Conservation (phyloP, 2,888 invertebrate species). For the Tenthredo amoena region DNA sequence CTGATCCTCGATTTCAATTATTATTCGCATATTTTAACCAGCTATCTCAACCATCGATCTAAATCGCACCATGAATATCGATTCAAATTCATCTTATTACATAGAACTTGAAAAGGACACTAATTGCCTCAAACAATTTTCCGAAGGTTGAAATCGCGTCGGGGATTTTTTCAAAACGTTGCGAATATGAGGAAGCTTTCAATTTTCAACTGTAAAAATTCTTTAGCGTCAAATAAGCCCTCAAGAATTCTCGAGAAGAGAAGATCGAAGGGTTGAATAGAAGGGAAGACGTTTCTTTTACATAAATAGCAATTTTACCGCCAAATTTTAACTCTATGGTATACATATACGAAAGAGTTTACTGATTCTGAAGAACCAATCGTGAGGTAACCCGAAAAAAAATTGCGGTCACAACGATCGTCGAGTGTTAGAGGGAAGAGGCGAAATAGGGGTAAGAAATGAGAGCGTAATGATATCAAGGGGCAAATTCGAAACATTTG, state of each 20-base stretch:
- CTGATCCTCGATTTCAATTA: slow-evolving; percentile 6
- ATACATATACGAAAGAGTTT: background rate
- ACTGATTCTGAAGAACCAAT: slow-evolving; percentile 16
- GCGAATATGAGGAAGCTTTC: too few relatives aligned
- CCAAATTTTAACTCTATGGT: background rate
- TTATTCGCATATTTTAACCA: background rate
- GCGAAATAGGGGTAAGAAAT: slow-evolving; percentile 47
- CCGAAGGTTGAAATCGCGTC: too few relatives aligned
- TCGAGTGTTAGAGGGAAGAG: slow-evolving; percentile 5
- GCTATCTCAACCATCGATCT: background rate
- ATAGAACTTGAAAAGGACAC: background rate
- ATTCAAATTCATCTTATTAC: background rate
- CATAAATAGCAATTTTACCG: background rate
- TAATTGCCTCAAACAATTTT: background rate
- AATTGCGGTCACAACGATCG: slow-evolving; percentile 32
- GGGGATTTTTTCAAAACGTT: too few relatives aligned
- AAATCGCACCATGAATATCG: background rate
- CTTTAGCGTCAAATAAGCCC: background rate
- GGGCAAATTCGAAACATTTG: slow-evolving; percentile 54
- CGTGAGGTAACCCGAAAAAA: slow-evolving; percentile 19
- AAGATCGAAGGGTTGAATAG: too few relatives aligned
- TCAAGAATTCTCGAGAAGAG: too few relatives aligned
- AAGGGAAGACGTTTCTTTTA: background rate
- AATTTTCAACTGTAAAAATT: background rate
- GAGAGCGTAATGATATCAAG: slow-evolving; percentile 48